Evolutionary conservation across 2,888 invertebrate genomes (phyloP).

Genomic region (Microdon myrmicae): DNA sequence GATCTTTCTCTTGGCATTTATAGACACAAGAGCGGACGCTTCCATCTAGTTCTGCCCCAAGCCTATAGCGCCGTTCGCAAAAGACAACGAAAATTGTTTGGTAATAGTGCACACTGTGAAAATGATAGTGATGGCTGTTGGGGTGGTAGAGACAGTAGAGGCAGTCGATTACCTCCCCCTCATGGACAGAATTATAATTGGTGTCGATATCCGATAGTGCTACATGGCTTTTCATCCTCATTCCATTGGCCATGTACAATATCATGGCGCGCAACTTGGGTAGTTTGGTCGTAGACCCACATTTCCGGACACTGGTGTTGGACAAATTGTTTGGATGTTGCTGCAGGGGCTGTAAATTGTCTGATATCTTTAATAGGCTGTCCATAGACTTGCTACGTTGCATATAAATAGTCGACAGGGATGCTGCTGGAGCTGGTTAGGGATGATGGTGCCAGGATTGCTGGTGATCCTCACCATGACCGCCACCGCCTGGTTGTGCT

Average conservation of each 20-base stretch:
- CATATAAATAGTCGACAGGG: conserved; percentile 35
- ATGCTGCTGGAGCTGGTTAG: conserved; percentile 8
- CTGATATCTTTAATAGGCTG: conserved; percentile 52
- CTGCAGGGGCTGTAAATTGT: conserved; percentile 52
- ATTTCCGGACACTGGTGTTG: conserved; percentile 35
- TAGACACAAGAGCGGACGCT: not conserved
- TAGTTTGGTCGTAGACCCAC: conserved; percentile 23
- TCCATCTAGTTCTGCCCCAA: not conserved
- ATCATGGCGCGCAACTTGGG: conserved; percentile 12
- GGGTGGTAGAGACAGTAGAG: not conserved
- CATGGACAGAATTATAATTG: conserved; percentile 50
- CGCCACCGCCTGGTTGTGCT: not conserved
- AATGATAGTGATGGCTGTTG: not conserved
- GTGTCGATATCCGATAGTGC: conserved; percentile 48
- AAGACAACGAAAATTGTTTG: conserved; percentile 34
- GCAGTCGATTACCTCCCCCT: conserved; percentile 35
- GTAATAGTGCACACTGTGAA: conserved; percentile 21
- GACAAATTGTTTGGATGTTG: conserved; percentile 49
- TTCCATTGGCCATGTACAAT: not conserved
- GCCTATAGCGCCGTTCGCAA: conserved; percentile 28
- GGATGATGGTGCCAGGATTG: not conserved
- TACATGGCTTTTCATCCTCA: conserved; percentile 34
- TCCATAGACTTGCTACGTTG: conserved; percentile 44
- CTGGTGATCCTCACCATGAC: conserved; percentile 12
- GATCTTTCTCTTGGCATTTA: conserved; percentile 7